Conservation (phyloP, 2,797 vertebrate genomes). For the Graptemys geographica region DNA sequence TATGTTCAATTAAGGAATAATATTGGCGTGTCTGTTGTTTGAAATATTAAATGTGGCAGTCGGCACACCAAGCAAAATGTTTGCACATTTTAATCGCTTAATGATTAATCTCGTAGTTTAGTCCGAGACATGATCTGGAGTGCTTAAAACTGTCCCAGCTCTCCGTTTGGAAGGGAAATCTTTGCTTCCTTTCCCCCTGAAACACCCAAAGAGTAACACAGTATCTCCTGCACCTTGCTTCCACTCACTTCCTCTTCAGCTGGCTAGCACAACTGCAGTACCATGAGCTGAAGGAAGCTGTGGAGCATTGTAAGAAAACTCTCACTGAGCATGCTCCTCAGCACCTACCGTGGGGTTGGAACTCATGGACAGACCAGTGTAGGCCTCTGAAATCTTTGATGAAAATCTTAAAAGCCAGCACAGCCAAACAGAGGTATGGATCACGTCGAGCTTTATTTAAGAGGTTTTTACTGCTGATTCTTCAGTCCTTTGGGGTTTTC, state of each 20-base stretch:
- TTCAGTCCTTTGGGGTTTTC: neutral
- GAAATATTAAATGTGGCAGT: constrained; percentile 64
- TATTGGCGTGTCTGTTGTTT: constrained; percentile 65
- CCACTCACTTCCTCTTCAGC: neutral
- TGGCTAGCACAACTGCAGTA: neutral
- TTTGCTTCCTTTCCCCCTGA: neutral
- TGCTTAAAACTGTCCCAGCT: neutral
- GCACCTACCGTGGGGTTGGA: neutral
- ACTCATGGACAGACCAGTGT: neutral
- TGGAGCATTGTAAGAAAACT: neutral
- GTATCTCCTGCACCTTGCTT: neutral
- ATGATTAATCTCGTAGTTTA: constrained; percentile 4
- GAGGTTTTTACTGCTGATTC: neutral
- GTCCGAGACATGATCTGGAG: neutral
- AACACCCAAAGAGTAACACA: fast-evolving
- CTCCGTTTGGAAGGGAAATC: neutral
- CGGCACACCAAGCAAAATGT: constrained; percentile 56
- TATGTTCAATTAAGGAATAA: constrained; percentile 69
- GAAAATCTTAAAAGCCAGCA: neutral
- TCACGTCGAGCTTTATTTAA: neutral
- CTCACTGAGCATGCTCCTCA: constrained; percentile 52
- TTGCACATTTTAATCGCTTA: constrained; percentile 46
- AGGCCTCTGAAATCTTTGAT: constrained; percentile 40
- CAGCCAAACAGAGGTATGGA: neutral
- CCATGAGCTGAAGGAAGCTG: constrained; percentile 18